Evolutionary conservation across 2,113 vertebrate species (phyloP), one percentile per base, ranked within the genome.

Genomic region (Numenius arquata): DNA sequence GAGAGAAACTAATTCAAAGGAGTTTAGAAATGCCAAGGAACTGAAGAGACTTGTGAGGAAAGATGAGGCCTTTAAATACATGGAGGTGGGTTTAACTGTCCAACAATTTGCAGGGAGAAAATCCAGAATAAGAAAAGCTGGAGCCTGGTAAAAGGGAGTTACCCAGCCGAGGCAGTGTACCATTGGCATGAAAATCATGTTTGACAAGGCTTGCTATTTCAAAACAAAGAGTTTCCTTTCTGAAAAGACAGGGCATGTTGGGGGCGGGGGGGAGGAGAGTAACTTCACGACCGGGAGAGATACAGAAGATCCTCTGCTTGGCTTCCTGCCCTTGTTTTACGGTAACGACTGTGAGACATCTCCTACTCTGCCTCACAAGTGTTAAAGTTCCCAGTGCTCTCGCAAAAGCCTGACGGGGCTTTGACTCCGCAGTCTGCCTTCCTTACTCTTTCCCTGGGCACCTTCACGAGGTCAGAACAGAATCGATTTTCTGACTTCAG

Each of bases 281-380:
- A 47, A 32, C 59, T 83, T 66, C 62, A 23, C 29, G 45, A 40
- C 21, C 43, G 61, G 92, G 77, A 79, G 77, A 27, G 50, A 70
- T 15, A 48, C 17, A 48, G 75, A 53, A 55, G 78, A 48, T 82
- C 76, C 55, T 95, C 53, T 78, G 71, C 85, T 58, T 85, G 80
- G 76, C 75, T 56, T 5, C 36, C 20, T 82, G 80, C 85, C 85
- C 30, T 52, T 11, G 38, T 63, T 73, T 58, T 70, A 41, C 23
- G 0, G 25, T 38, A 82, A 56, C 0, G 3, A 5, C 11, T n/a
- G 56, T 0, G 8, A 82, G 62, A 34, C 58, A 21, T 43, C 41
- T 88, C 36, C 40, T 15, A 2, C 10, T 62, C 38, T 77, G 55
- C 74, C 53, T 83, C 29, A 32, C 30, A 36, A n/a, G 40, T 7